These are phyloP conservation scores for Tragelaphus scriptus DNA, from an alignment of 2,113 vertebrate species.

Conservation along the genomic window DNA sequence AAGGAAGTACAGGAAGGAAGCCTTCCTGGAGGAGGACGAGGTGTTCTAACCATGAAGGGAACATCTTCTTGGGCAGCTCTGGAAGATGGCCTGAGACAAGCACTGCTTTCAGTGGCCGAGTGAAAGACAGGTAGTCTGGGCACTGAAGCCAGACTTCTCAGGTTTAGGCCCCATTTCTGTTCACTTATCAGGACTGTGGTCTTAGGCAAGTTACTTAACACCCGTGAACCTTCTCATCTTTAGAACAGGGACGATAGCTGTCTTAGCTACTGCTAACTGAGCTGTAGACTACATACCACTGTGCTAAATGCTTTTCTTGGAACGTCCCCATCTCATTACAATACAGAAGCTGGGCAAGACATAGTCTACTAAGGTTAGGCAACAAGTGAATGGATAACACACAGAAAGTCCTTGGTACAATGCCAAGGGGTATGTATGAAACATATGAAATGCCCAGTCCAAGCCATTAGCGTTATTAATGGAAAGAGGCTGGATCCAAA, in stretches of 20 bases:
- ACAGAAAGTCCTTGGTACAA: neutral
- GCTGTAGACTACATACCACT: neutral
- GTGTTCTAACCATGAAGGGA: neutral
- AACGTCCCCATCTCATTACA: neutral
- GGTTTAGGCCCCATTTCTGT: neutral
- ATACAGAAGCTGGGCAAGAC: neutral
- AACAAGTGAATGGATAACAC: neutral
- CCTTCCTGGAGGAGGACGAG: neutral
- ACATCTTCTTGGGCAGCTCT: neutral
- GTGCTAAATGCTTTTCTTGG: neutral
- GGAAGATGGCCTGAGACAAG: neutral
- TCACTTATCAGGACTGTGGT: neutral
- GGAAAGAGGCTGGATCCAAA: neutral
- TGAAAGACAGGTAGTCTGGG: neutral
- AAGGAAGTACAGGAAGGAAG: neutral
- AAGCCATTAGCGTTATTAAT: neutral
- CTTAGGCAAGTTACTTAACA: slow-evolving; percentile 3
- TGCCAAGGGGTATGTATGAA: neutral
- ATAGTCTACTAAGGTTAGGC: neutral
- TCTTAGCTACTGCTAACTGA: neutral
- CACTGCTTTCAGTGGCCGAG: neutral
- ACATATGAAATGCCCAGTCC: neutral
- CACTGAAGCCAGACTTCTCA: neutral
- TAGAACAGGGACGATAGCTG: neutral
- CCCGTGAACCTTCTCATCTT: neutral